Evolutionary conservation across 2,113 vertebrate genomes (phyloP), one percentile per base, ranked within the genome.

Genomic region (Terrapene triunguis): DNA sequence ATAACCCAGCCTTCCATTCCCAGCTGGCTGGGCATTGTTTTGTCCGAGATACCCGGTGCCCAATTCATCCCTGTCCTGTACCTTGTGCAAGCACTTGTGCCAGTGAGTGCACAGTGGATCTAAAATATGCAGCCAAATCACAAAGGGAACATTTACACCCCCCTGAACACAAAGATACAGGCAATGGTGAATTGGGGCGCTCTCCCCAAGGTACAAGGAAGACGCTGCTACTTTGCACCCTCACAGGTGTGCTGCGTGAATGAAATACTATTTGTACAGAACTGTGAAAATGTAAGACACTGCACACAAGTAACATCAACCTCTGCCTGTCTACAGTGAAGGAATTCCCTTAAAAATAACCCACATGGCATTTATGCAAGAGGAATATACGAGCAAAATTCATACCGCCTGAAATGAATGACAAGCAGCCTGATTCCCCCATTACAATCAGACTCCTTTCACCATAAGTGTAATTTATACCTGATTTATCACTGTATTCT

Each of bases 311-410:
- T n/a, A 72, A 72, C n/a, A 72, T 38, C 19, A 35, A n/a, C 65
- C 65, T 10, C 5, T 21, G 9, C 35, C 38, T 22, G 19, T 72
- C 19, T 38, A 38, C n/a, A 38, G n/a, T 38, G 19, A 72, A 22
- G 9, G 2, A 21, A 21, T 72, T 38, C n/a, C n/a, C 35, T 65
- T 38, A 22, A 11, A 72, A 38, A 38, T 22, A 69, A 69, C 14
- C 62, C 62, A n/a, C 4, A 5, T 69, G 16, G 62, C 62, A 69
- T n/a, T 69, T n/a, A 69, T n/a, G 35, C 62, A 69, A 69, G 72
- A 78, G 13, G 3, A 29, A 82, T 2, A 2, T 0, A 0, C n/a
- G 10, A 35, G 0, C 38, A 57, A n/a, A n/a, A 19, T 72, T 55
- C 79, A 2, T 5, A 17, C 19, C 59, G 62, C n/a, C 35, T 21